A percentile compares a stretch with the other conserved stretches of the same genome.
phyloP scores from a whole-genome alignment of 2,113 vertebrate species.

The Psilopsiagon aymara region DNA sequence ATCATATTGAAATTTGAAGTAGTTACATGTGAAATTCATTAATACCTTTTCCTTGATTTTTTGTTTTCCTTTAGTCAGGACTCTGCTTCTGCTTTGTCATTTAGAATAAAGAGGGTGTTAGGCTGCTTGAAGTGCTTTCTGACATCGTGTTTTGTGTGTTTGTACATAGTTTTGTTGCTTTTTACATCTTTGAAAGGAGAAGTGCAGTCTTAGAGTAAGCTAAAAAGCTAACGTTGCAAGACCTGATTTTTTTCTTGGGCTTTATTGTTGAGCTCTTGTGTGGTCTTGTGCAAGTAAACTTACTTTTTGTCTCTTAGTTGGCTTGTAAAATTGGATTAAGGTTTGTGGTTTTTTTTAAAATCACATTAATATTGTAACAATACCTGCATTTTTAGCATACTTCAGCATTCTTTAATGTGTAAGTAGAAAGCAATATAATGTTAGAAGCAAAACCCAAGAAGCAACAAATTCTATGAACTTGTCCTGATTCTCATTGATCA shows the following conservation, averaged over 20 bases:
- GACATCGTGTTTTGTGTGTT: not conserved
- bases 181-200: not conserved
- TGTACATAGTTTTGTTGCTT: not conserved
- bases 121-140: not conserved
- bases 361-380: not conserved
- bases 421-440: not conserved
- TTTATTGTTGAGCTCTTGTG: not conserved
- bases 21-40: not conserved
- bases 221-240: not conserved
- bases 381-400: not conserved
- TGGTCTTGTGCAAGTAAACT: not conserved
- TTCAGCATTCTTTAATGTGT: not conserved
- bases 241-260: not conserved
- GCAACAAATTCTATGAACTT: not conserved
- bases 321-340: not conserved
- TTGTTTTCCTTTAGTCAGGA: not conserved
- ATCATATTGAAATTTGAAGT: not conserved
- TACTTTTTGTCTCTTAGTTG: not conserved
- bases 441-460: not conserved
- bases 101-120: not conserved
- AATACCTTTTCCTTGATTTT: not conserved
- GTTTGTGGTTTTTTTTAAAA: not conserved
- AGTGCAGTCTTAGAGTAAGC: not conserved
- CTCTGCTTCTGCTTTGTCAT: not conserved
- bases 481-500: not conserved